Evolutionary conservation across 2,797 vertebrate genomes (phyloP).

Genomic region (Pogoniulus pusillus): DNA sequence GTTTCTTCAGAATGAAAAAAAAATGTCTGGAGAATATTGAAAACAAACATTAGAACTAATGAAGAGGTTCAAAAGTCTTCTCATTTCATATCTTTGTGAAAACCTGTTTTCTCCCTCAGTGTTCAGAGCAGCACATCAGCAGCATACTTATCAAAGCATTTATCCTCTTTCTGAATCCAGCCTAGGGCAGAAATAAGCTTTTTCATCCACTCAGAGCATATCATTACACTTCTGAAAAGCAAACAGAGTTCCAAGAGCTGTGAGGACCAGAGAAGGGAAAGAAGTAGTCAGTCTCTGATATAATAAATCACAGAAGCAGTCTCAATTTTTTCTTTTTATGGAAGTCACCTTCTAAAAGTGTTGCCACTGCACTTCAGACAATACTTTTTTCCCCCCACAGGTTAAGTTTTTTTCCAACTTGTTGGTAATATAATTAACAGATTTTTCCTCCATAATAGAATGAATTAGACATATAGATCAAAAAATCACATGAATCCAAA

Average conservation of each 20-base stretch:
- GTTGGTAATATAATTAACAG: background rate
- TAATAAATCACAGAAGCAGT: background rate
- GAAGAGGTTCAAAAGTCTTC: background rate
- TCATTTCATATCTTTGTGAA: background rate
- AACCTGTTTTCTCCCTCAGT: background rate
- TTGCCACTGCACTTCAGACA: background rate
- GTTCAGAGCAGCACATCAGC: background rate
- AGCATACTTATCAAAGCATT: background rate
- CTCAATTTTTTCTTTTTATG: background rate
- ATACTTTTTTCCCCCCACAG: rapidly evolving
- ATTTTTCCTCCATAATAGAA: background rate
- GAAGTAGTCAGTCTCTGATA: background rate
- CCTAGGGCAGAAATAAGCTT: background rate
- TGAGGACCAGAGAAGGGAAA: background rate
- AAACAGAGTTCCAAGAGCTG: background rate
- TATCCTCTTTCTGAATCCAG: background rate
- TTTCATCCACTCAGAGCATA: background rate
- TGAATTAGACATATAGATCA: background rate
- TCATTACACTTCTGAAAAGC: background rate
- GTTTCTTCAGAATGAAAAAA: background rate
- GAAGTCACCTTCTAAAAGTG: background rate
- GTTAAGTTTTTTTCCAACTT: background rate
- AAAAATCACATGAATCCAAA: background rate
- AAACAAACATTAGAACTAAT: background rate
- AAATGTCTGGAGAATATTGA: background rate